A percentile compares a stretch with the other conserved stretches of the same genome.
These are phyloP conservation scores for Pristionchus fissidentatus DNA, from an alignment of 2,888 invertebrate species.

Conservation along the genomic window DNA sequence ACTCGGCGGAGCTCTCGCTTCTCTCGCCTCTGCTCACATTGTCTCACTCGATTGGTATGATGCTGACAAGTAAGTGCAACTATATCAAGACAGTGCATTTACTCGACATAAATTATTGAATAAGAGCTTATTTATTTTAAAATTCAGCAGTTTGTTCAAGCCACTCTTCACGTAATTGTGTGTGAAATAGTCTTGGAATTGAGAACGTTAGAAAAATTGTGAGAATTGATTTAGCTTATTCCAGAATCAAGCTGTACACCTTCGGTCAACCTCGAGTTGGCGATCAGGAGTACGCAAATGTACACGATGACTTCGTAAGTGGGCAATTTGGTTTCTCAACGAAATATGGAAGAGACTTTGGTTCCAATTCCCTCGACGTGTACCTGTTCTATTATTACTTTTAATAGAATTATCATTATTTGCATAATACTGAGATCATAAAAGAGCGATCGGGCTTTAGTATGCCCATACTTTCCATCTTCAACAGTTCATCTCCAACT, in stretches of 20 bases:
- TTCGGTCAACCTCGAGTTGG: constrained; percentile 70
- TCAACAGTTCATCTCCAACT: neutral
- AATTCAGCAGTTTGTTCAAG: constrained; percentile 1
- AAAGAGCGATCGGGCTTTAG: too few relatives aligned
- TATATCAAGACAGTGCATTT: neutral
- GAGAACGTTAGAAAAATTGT: too few relatives aligned
- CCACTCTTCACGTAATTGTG: neutral
- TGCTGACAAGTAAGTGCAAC: neutral
- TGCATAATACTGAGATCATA: too few relatives aligned
- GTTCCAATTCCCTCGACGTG: too few relatives aligned
- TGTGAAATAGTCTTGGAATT: too few relatives aligned
- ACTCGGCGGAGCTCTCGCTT: constrained; percentile 65
- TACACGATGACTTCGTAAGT: constrained; percentile 53
- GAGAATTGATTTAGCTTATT: neutral
- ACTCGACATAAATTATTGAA: neutral
- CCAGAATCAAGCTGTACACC: constrained; percentile 51
- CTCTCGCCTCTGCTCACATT: constrained; percentile 61
- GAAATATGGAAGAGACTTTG: too few relatives aligned
- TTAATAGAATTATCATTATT: too few relatives aligned
- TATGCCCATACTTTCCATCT: neutral
- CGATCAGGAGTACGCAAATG: constrained; percentile 59
- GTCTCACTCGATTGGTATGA: constrained; percentile 43
- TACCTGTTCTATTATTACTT: neutral
- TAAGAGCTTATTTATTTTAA: neutral
- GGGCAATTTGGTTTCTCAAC: neutral